These are phyloP conservation scores for Amphiprion percula DNA, from an alignment of 2,113 vertebrate genomes.

Conservation along the genomic window DNA sequence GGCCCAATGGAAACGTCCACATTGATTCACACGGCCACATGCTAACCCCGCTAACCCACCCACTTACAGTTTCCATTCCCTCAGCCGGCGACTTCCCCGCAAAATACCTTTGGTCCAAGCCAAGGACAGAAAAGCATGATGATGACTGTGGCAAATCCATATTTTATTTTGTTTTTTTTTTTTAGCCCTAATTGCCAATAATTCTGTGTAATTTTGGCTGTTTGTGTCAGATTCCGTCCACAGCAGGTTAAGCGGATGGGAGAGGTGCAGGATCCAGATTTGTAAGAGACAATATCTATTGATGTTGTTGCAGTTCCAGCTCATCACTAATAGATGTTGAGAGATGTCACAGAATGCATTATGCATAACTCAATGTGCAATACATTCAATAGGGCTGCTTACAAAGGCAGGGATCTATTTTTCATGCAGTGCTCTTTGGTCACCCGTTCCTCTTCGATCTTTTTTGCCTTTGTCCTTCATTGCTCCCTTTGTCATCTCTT, in stretches of 20 bases:
- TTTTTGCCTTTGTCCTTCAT: conserved; percentile 18
- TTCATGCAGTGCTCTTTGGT: not conserved
- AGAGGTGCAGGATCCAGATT: not conserved
- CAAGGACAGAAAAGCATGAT: too few relatives aligned
- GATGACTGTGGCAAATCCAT: not conserved
- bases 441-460: not conserved
- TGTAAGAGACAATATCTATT: conserved; percentile 4
- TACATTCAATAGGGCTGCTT: not conserved
- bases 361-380: conserved; percentile 6
- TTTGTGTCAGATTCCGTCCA: too few relatives aligned
- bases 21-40: fast-evolving
- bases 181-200: too few relatives aligned
- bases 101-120: too few relatives aligned
- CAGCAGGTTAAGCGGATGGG: not conserved
- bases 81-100: too few relatives aligned
- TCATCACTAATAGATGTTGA: conserved; percentile 13
- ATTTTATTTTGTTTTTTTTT: too few relatives aligned
- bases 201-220: too few relatives aligned
- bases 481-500: not conserved
- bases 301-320: conserved; percentile 10
- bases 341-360: conserved; percentile 26
- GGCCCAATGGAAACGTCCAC: not conserved
- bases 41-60: too few relatives aligned
- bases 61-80: too few relatives aligned
- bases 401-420: conserved; percentile 8